A percentile compares a stretch with the other conserved stretches of the same genome.
Evolutionary conservation across 2,888 invertebrate species (phyloP).

Genomic region (Coelinius sp.): DNA sequence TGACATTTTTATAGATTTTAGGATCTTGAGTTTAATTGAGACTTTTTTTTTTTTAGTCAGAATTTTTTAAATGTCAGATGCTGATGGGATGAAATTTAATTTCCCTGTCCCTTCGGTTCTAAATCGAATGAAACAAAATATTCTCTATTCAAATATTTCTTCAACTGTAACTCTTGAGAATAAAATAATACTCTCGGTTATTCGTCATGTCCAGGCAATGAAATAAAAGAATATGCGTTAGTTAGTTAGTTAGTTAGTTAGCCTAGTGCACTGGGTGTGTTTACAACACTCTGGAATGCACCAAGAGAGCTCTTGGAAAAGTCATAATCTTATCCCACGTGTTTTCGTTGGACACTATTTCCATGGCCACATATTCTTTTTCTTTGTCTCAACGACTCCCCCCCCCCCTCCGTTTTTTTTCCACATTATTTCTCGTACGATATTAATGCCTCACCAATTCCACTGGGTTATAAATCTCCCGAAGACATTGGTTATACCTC

Average conservation of each 20-base stretch:
- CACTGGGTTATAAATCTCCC: constrained; percentile 12
- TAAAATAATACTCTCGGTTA: too few species aligned
- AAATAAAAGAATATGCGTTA: background rate
- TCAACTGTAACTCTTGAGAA: too few species aligned
- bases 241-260: too few species aligned
- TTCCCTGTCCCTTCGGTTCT: too few species aligned
- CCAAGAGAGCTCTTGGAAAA: constrained; percentile 58
- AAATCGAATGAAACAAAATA: too few species aligned
- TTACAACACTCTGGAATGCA: background rate
- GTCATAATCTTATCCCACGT: constrained; percentile 59
- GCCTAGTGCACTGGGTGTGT: constrained; percentile 17
- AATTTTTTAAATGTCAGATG: too few species aligned
- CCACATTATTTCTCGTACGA: background rate
- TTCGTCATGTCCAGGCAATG: background rate
- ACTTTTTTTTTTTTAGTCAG: too few species aligned
- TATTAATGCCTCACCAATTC: constrained; percentile 16
- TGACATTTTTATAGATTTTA: background rate
- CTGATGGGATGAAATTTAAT: too few species aligned
- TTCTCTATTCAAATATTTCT: too few species aligned
- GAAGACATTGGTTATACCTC: constrained; percentile 12
- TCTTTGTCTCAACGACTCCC: background rate
- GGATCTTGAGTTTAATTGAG: background rate
- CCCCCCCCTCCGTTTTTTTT: too few species aligned
- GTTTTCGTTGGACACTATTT: constrained; percentile 16
- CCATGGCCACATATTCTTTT: background rate